These are phyloP conservation scores for Helostoma temminkii DNA, from an alignment of 2,797 vertebrate genomes.

Conservation along the genomic window DNA sequence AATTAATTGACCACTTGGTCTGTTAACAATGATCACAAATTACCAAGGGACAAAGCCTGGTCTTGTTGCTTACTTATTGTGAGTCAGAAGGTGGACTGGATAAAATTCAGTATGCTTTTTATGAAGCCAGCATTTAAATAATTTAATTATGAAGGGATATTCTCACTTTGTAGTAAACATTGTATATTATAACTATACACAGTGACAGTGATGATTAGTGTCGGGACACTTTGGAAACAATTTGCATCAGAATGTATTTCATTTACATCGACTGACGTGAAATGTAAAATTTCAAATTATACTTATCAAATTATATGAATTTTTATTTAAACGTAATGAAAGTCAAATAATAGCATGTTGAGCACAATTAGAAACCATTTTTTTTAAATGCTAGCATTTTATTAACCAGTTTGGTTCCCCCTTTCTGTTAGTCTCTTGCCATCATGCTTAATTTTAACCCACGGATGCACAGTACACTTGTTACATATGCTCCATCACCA, in stretches of 20 bases:
- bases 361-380: not conserved
- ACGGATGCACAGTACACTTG: conserved; percentile 2
- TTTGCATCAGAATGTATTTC: too few relatives aligned
- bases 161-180: too few relatives aligned
- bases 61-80: not conserved
- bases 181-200: too few relatives aligned
- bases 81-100: too few relatives aligned
- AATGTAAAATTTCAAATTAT: too few relatives aligned
- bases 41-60: not conserved
- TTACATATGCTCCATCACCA: conserved; percentile 15
- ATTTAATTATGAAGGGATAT: not conserved
- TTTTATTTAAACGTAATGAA: too few relatives aligned
- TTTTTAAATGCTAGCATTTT: not conserved
- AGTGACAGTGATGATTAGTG: too few relatives aligned
- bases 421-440: not conserved
- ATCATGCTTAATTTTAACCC: not conserved
- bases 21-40: not conserved
- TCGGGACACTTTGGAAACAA: too few relatives aligned
- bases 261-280: too few relatives aligned
- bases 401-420: not conserved
- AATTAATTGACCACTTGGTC: not conserved
- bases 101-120: not conserved
- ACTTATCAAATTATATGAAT: too few relatives aligned
- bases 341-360: not conserved
- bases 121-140: not conserved